phyloP scores from a whole-genome alignment of 1,140 invertebrate species.

The Chymomyza costata region DNA sequence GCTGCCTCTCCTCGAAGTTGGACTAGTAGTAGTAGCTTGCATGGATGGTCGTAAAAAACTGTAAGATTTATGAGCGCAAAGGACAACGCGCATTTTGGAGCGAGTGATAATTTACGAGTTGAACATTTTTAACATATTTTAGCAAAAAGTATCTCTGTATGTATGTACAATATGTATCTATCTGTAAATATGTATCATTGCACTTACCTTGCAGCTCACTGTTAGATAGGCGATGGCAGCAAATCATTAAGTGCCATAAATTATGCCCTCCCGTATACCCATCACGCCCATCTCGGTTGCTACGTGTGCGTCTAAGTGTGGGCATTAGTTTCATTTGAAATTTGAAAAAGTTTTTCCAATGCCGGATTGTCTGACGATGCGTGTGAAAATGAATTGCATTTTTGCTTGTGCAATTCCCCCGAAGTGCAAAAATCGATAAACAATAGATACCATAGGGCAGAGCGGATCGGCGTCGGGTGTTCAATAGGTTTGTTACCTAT shows the following conservation, averaged over 20 bases:
- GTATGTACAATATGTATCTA: too few species aligned
- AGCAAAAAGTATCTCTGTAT: too few species aligned
- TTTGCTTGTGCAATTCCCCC: constrained; percentile 45
- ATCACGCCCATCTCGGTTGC: constrained; percentile 13
- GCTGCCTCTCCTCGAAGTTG: constrained; percentile 7
- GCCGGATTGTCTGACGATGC: constrained; percentile 14
- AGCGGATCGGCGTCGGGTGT: constrained; percentile 5
- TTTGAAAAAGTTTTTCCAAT: constrained; percentile 31
- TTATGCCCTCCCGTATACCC: constrained; percentile 46
- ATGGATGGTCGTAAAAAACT: too few species aligned
- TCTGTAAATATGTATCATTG: too few species aligned
- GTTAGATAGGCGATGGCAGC: constrained; percentile 5
- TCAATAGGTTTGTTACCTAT: constrained; percentile 26
- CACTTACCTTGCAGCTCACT: too few species aligned
- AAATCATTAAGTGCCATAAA: constrained; percentile 59
- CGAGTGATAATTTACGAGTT: constrained; percentile 18
- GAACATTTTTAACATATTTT: not conserved
- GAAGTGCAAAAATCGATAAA: constrained; percentile 64
- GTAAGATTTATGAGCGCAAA: constrained; percentile 25
- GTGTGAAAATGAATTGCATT: constrained; percentile 66
- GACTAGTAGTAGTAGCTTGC: constrained; percentile 26
- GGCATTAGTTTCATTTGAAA: constrained; percentile 39
- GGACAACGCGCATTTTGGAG: not conserved
- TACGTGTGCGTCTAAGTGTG: too few species aligned
- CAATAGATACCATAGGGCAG: constrained; percentile 31